Evolutionary conservation across 2,113 vertebrate genomes (phyloP), one percentile per base, ranked within the genome.

Genomic region (Probosciger aterrimus): DNA sequence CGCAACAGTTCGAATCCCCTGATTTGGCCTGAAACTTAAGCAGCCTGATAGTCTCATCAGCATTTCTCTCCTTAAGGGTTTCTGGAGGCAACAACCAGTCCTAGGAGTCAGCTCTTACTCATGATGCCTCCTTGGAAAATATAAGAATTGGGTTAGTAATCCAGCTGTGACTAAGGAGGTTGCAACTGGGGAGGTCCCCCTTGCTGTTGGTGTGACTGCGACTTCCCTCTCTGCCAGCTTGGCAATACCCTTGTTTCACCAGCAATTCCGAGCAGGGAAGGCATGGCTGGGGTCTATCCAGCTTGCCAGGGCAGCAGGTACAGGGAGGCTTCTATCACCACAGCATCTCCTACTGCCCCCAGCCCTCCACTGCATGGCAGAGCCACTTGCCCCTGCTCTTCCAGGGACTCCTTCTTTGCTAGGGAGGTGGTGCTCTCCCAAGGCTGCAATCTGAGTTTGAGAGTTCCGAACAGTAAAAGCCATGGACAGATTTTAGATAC

Each of bases 71-170:
- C 59, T 50, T 44, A n/a, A 67, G 73, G 35, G 50, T 63, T 93
- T 95, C 90, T 88, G 44, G 27, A 95, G 90, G 76, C 55, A 95
- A 74, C 63, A 91, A 76, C 43, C 64, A 88, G 64, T 30, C 37
- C 64, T 39, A 12, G 62, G 50, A 94, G 76, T 82, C 93, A 95
- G 75, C 91, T 94, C 82, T 94, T 96, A 96, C 82, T 97, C 95
- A 96, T n/a, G 71, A 90, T 31, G 0, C 88, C 92, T 67, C 92
- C 60, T 6, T 20, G 87, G 93, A 95, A 96, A 95, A 96, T 94
- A 5, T 31, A 88, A 88, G 80, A 81, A 86, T 35, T 19, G 68
- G 55, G 73, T 88, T 96, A 75, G 71, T 52, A 90, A 97, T 93
- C 67, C 79, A 60, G 7, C 82, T 78, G 50, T 95, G 94, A 96